These are phyloP conservation scores for Tapirus indicus DNA, from an alignment of 2,797 vertebrate genomes.

Conservation along the genomic window DNA sequence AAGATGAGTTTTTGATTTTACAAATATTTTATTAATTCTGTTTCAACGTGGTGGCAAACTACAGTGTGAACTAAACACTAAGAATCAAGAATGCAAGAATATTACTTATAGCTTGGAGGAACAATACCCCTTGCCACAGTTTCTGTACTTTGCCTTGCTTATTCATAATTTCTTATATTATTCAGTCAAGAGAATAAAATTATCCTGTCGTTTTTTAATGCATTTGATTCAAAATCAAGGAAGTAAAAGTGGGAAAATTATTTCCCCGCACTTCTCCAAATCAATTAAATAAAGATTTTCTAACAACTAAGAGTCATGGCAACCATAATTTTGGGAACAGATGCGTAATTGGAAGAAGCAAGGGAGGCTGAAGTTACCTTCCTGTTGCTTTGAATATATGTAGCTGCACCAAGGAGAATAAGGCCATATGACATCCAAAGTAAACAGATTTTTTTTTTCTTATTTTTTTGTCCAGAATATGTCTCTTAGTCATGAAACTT, in stretches of 20 bases:
- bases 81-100: not conserved
- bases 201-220: not conserved
- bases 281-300: conserved; percentile 22
- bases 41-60: not conserved
- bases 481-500: conserved; percentile 48
- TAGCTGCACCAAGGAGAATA: not conserved
- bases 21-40: conserved; percentile 54
- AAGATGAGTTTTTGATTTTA: conserved; percentile 50
- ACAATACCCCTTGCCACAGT: not conserved
- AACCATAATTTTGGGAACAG: conserved; percentile 8
- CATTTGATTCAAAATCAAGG: not conserved
- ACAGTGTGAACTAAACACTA: not conserved
- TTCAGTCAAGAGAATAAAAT: not conserved
- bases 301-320: not conserved
- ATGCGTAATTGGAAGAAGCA: not conserved
- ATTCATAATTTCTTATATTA: not conserved
- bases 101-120: not conserved
- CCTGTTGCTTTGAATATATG: not conserved
- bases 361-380: not conserved
- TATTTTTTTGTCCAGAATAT: not conserved
- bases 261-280: not conserved
- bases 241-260: not conserved
- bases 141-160: not conserved
- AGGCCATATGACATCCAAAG: not conserved
- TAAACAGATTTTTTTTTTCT: not conserved